Evolutionary conservation across 2,113 vertebrate genomes (phyloP).

Genomic region (Notarius quadriscutis): DNA sequence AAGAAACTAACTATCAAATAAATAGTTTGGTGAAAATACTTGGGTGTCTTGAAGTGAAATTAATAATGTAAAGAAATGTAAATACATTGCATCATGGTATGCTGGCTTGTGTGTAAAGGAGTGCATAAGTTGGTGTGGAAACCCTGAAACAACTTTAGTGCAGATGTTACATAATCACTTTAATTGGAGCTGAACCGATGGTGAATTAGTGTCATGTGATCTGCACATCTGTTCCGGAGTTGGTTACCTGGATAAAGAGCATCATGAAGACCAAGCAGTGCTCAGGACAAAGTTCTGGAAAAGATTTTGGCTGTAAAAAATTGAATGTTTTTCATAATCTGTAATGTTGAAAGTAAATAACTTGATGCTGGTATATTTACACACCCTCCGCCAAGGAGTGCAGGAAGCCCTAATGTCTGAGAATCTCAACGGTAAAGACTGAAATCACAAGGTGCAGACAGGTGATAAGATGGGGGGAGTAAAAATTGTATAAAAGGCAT

Average conservation of each 20-base stretch:
- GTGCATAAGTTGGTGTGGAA: background rate
- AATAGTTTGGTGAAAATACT: slow-evolving; percentile 48
- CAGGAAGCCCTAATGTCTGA: no score
- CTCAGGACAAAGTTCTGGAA: background rate
- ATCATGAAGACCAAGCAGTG: background rate
- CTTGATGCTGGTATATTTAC: no score
- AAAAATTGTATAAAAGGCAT: background rate
- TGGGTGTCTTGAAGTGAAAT: background rate
- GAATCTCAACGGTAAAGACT: no score
- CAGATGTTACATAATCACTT: background rate
- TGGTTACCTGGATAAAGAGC: background rate
- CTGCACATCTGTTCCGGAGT: background rate
- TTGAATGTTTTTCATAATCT: no score
- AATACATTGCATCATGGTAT: background rate
- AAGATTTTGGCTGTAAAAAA: background rate
- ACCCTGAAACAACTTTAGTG: background rate
- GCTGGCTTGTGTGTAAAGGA: background rate
- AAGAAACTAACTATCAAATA: slow-evolving; percentile 69
- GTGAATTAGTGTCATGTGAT: no score
- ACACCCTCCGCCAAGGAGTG: no score
- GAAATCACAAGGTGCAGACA: no score
- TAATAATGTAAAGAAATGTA: no score
- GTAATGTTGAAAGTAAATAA: no score
- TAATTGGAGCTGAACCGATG: background rate
- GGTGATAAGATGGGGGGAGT: no score